A percentile compares a stretch with the other conserved stretches of the same genome.
Conservation (phyloP, 1,140 invertebrate species). For the Sycophila sp. region DNA sequence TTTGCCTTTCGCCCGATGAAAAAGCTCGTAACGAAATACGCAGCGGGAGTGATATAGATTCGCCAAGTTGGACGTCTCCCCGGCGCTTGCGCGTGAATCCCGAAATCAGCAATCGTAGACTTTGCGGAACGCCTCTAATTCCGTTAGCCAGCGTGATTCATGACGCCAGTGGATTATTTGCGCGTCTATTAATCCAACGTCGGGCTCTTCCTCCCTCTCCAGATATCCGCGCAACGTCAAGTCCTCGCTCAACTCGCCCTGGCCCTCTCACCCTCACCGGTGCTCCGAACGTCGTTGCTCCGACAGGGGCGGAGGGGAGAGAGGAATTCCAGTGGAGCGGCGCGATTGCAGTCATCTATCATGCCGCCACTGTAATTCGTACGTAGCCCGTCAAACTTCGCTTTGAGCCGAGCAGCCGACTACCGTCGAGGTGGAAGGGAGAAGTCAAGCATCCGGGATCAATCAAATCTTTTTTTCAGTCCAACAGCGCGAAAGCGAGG, state of each 20-base stretch:
- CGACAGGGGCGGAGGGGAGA: background rate
- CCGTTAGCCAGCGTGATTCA: conserved; percentile 27
- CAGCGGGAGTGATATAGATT: background rate
- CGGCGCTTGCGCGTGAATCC: background rate
- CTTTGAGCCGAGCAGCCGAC: background rate
- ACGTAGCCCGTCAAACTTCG: conserved; percentile 28
- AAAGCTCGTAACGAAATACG: conserved; percentile 54
- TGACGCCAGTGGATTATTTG: conserved; percentile 33
- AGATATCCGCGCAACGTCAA: conserved; percentile 9
- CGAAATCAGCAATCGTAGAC: conserved; percentile 27
- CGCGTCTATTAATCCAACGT: conserved; percentile 29
- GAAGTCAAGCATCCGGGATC: background rate
- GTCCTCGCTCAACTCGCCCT: conserved; percentile 7
- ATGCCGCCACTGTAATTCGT: conserved; percentile 20
- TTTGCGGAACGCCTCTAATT: conserved; percentile 27
- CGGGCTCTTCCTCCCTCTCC: background rate
- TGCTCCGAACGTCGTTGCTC: background rate
- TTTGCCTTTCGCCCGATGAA: conserved; percentile 56
- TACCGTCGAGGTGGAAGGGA: background rate
- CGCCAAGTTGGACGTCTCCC: too few relatives aligned
- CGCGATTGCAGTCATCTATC: conserved; percentile 35
- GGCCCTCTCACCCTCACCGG: background rate
- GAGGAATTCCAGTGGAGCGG: conserved; percentile 18
- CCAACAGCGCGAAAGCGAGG: background rate
- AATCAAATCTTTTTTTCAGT: conserved; percentile 15